Evolutionary conservation across 2,113 vertebrate genomes (phyloP), one percentile per base, ranked within the genome.

Genomic region (Plectropomus leopardus): DNA sequence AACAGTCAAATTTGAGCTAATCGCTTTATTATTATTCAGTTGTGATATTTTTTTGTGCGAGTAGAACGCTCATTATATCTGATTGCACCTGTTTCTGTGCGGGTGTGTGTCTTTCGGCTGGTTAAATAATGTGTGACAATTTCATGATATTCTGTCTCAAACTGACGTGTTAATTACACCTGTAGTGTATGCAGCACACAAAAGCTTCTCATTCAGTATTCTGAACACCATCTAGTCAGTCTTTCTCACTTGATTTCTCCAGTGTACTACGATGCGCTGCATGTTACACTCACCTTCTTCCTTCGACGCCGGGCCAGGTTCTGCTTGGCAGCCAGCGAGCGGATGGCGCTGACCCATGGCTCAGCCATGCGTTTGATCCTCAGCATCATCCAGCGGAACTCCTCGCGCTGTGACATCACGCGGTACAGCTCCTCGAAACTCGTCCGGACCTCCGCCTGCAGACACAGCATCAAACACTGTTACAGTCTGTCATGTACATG

Each of bases 321-420:
- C 89, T 99, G 98, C 81, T 99, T 99, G 82, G 94, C 92, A 42
- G 97, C 97, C 74, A 99, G 95, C 0, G 97, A 97, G 86, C 96
- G 97, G 76, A 97, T 95, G 53, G 98, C 97, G 24, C 95, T 93
- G 86, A 99, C 96, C 98, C 98, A 99, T 0, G 97, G 97, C 64
- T 97, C 96, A 8, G 97, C 97, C 98, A 99, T 99, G 58, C 98
- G 94, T 69, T 96, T 94, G 93, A 99, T 99, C 80, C 98, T 94
- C 71, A 99, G 81, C 94, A 96, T 97, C 98, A 99, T 99, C 98
- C 98, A 99, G 68, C 98, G 96, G 77, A 99, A 99, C 78, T 99
- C 98, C 91, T 99, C 98, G 0, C 97, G 96, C 63, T 95, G 96
- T 0, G 97, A 97, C 98, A 99, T 99, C 89, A 96, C 95, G 42